Base-by-base conservation (phyloP, 1,140 invertebrate species). In the Drosophila bocqueti region DNA sequence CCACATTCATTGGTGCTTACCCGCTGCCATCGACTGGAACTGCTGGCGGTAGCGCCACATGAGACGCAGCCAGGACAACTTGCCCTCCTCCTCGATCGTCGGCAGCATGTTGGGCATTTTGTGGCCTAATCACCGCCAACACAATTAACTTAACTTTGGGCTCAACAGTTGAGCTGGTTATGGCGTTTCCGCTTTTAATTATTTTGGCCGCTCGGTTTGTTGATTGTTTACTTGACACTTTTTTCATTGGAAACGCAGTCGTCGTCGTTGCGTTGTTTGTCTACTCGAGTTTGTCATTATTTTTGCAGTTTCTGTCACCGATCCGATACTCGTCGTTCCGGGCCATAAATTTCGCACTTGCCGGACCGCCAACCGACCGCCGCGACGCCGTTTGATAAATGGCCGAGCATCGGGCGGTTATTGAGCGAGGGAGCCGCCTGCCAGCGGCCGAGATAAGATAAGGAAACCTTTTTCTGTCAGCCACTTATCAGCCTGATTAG, bases 21-120 rank as follows among this genome's bases (percentile, higher is more conserved):
- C 91, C 21, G 91, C 67, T 36, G 84, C 63, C 84, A 92, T 83
- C 9, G 87, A 79, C 42, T 91, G 81, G 29, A 92, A 92, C 62
- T 92, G 91, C 16, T 81, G 59, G 46, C 91, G 91, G 58, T 91
- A 91, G 8, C 69, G 82, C 83, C 83, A 92, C 69, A 92, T 66
- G 6, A 76, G 64, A 5, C 86, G 86, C 18, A 91, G 38, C 91
- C 90, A 87, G 65, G 86, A 69, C 29, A 77, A 29, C 38, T 84
- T 85, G 24, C 69, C 79, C 76, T 92, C 86, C 50, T 92, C 91
- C 61, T 92, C 83, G 24, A 91, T 92, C 2, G 85, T 92, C 2
- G 91, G 91, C 11, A 92, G 46, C 46, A 85, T 54, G 54, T 40
- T 57, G 2, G 91, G 81, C 91, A 92, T 91, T 80, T 50, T 26